Base-by-base conservation (phyloP, 2,888 invertebrate species). In the Catotricha subobsoleta region DNA sequence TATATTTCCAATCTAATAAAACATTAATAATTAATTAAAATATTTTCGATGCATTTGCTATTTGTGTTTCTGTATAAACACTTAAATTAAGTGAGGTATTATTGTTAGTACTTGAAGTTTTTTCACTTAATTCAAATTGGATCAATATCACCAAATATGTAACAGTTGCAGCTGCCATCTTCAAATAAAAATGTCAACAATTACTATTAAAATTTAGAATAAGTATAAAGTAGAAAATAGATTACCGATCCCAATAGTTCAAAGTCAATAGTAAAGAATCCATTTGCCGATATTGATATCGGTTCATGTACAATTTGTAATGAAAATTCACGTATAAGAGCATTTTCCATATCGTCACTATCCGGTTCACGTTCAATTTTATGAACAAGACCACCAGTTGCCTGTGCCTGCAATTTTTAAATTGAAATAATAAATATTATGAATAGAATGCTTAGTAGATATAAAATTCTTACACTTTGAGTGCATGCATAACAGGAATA, bases 251-350 rank as follows among this genome's bases (percentile, higher is more conserved):
- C 60, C 13, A 62, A 43, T 1, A 62, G 43, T 20, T 55, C 51
- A 39, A 62, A 48, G 48, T 62, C 58, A 9, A 62, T 51, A 21
- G 46, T 52, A 20, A 62, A 62, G 47, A 62, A 62, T 8, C 59
- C 55, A 47, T 59, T 62, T 33, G 62, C 62, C 3, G 57, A 57
- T 10, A 62, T 52, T 13, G 51, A 46, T 25, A 60, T 58, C 3
- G 52, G 54, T 44, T 62, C 60, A 48, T 62, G 60, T 4, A 62
- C 46, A 2, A 57, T 52, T 46, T 62, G 62, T 20, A 62, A 34
- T 0, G 57, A 52, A 43, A 62, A 62, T n/a, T 60, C 59, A 15
- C 49, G 55, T 8, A 62, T 52, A 38, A 62, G 47, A 42, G 55
- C 52, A 31, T 60, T 61, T 39, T 58, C 59, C 0, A 53, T 50